A percentile compares a stretch with the other conserved stretches of the same genome.
Conservation (phyloP, 2,797 vertebrate genomes). For the Spheniscus humboldti region DNA sequence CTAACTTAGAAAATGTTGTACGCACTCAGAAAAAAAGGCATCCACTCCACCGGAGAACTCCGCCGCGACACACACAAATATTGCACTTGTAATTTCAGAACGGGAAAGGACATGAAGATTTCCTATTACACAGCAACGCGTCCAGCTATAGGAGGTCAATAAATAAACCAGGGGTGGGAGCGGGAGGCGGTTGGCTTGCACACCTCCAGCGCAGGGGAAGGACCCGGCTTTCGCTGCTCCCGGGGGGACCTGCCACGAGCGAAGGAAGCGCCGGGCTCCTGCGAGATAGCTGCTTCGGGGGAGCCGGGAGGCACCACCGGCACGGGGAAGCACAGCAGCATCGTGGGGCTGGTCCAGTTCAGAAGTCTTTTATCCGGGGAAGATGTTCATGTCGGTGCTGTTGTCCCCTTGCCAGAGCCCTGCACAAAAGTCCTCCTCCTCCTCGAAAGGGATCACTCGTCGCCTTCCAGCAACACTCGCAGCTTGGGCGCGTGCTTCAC, state of each 20-base stretch:
- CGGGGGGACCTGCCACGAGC: neutral
- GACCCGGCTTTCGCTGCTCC: neutral
- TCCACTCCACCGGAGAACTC: slow-evolving; percentile 63
- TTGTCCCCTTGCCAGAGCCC: neutral
- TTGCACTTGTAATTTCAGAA: slow-evolving; percentile 91
- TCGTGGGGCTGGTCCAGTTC: neutral
- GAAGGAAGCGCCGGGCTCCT: neutral
- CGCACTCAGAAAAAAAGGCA: neutral
- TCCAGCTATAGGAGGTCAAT: slow-evolving; percentile 84
- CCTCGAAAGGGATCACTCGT: neutral
- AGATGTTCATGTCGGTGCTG: neutral
- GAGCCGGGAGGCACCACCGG: fast-evolving
- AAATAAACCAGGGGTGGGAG: slow-evolving; percentile 80
- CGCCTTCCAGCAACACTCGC: neutral
- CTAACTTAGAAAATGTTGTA: slow-evolving; percentile 30
- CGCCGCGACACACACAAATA: slow-evolving; percentile 79
- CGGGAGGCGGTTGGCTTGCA: neutral
- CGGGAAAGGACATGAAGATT: slow-evolving; percentile 68
- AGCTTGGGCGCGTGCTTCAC: slow-evolving; percentile 17
- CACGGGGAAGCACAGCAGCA: neutral
- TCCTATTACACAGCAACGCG: slow-evolving; percentile 77
- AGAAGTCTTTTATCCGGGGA: neutral
- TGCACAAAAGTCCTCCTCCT: neutral
- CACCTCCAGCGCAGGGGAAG: neutral
- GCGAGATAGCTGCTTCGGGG: neutral